Base-by-base conservation (phyloP, 2,113 vertebrate species). In the Brachypteracias leptosomus region DNA sequence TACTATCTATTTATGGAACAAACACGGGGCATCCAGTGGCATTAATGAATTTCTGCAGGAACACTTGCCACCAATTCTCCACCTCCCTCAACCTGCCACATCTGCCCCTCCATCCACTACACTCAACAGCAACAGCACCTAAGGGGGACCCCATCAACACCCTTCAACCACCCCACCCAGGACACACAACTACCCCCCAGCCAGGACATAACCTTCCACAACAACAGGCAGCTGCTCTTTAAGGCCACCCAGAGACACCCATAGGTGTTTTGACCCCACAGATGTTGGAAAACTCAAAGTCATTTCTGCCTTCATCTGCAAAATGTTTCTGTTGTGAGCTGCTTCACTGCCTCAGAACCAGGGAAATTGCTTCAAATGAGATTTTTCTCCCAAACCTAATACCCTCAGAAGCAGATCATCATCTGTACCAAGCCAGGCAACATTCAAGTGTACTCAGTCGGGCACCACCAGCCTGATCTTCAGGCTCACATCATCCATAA, bases 401-500 rank as follows among this genome's bases (percentile, higher is more conserved):
- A 57, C n/a, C 36, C 54, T 87, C 87, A 47, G 40, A 36, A 9
- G 11, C 11, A 13, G 38, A 78, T 67, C 44, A 36, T 9, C 47
- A 83, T 79, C 87, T 79, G 80, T n/a, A 75, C 62, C 49, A 70
- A 94, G 52, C 55, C 70, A 81, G 71, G 47, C 79, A 88, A 85
- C 90, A 82, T 42, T 42, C 79, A 78, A 51, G 63, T 6, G 49
- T 46, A 76, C 16, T 57, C 85, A 79, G 73, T 49, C 25, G 87
- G 47, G 76, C n/a, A 58, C 46, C 63, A 76, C 62, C 42, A 80
- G 93, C 54, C 63, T n/a, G 70, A 74, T 73, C 67, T 74, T 80
- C 63, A 33, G 70, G 67, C 74, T 95, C 74, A 68, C 31, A 89
- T 72, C 74, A 94, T 89, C 90, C 85, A 81, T 58, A 89, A 86